Evolutionary conservation across 2,888 invertebrate genomes (phyloP).

Genomic region (Aelia acuminata): DNA sequence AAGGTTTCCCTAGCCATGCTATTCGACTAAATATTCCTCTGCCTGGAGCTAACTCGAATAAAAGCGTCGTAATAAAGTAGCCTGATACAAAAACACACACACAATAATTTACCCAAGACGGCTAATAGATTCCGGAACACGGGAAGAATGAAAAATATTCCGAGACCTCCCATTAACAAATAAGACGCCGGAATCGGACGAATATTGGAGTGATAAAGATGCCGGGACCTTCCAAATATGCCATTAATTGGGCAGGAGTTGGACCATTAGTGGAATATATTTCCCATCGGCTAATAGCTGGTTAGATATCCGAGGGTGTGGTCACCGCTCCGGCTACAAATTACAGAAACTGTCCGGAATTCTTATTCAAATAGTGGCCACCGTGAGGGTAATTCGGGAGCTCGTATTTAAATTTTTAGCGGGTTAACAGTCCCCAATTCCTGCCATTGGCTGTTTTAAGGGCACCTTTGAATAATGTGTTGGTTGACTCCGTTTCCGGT

Average conservation of each 20-base stretch:
- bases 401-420: neutral
- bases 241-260: neutral
- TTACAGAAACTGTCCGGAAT: neutral
- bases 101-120: neutral
- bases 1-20: too few relatives aligned
- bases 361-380: constrained; percentile 27
- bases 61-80: neutral
- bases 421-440: neutral
- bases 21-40: too few relatives aligned
- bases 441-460: neutral
- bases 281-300: neutral
- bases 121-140: neutral
- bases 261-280: neutral
- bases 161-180: neutral
- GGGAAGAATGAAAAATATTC: neutral
- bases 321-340: neutral
- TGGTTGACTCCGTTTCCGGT: neutral
- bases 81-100: neutral
- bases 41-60: too few relatives aligned
- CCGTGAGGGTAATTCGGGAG: neutral
- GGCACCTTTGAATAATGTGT: neutral
- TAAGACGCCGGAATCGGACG: neutral
- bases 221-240: neutral
- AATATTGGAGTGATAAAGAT: constrained; percentile 1
- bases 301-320: neutral